Evolutionary conservation across 2,888 invertebrate genomes (phyloP).

Genomic region (Alentia gelatinosa): DNA sequence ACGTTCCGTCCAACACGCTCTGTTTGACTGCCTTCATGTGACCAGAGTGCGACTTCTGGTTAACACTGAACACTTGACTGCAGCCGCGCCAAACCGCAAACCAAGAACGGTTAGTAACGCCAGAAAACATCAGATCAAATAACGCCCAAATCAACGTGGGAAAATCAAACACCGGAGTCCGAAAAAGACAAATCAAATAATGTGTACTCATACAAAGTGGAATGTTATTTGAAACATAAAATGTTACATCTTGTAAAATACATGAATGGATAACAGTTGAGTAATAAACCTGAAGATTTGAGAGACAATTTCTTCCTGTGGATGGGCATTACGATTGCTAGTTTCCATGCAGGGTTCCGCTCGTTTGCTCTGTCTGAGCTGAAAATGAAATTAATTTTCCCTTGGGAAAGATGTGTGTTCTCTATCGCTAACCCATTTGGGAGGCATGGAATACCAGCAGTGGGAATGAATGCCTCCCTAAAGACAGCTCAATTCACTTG

Average conservation of each 20-base stretch:
- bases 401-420: not conserved
- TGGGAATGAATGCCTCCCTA: not conserved
- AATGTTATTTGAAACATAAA: too few species aligned
- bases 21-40: constrained; percentile 98
- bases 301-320: not conserved
- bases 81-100: constrained; percentile 27
- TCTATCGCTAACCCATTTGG: not conserved
- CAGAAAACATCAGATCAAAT: not conserved
- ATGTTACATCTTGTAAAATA: too few species aligned
- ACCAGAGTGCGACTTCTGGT: constrained; percentile 97
- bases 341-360: not conserved
- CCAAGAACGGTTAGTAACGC: not conserved
- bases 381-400: not conserved
- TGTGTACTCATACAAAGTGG: too few species aligned
- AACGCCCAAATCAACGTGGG: too few species aligned
- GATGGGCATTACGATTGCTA: not conserved
- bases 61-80: constrained; percentile 98
- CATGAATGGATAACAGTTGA: too few species aligned
- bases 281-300: too few species aligned
- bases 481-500: not conserved
- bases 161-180: too few species aligned
- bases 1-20: constrained; percentile 98
- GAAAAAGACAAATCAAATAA: too few species aligned
- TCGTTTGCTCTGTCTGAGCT: not conserved
- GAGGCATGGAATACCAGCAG: not conserved